These are phyloP conservation scores for Parambassis ranga DNA, from an alignment of 2,797 vertebrate genomes.

Conservation along the genomic window DNA sequence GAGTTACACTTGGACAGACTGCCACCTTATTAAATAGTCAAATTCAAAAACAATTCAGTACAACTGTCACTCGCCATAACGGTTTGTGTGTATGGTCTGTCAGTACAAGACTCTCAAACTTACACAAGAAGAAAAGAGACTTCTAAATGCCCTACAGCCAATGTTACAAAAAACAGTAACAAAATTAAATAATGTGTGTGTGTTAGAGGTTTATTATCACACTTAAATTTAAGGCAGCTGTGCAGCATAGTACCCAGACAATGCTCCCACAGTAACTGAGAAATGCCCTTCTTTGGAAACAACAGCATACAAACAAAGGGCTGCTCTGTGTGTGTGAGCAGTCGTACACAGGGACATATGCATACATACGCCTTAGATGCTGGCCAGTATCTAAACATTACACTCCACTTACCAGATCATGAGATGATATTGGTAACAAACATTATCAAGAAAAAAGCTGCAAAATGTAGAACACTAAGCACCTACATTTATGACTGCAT, in stretches of 20 bases:
- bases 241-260: conserved; percentile 4
- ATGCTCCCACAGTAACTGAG: conserved; percentile 45
- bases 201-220: not conserved
- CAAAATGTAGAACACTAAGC: not conserved
- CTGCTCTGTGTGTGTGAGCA: conserved; percentile 31
- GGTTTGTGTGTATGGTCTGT: not conserved
- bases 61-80: conserved; percentile 1
- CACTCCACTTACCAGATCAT: not conserved
- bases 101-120: too few species aligned
- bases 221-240: not conserved
- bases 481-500: conserved; percentile 11
- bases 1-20: conserved; percentile 56
- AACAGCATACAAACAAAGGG: conserved; percentile 47
- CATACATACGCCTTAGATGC: not conserved
- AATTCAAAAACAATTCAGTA: conserved; percentile 33
- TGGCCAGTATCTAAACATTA: not conserved
- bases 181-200: not conserved
- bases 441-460: not conserved
- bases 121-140: too few species aligned
- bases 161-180: too few species aligned
- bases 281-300: conserved; percentile 52
- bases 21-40: conserved; percentile 43
- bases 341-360: conserved; percentile 11
- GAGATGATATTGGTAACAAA: not conserved
- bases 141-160: too few species aligned